phyloP scores from a whole-genome alignment of 2,797 vertebrate species.

The Sciurus carolinensis region DNA sequence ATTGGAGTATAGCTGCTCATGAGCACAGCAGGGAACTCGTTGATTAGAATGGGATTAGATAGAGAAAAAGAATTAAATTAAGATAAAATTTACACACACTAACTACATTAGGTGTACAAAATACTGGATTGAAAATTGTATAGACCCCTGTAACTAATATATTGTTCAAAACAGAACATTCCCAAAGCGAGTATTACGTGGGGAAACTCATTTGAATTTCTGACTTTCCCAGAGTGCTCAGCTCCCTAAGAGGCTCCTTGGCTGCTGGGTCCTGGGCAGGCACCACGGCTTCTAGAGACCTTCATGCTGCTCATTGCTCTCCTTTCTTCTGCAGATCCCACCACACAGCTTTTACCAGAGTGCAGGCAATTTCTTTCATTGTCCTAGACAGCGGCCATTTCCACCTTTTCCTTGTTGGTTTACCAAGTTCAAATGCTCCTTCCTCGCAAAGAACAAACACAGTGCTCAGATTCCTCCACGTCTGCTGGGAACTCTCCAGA shows the following conservation, averaged over 20 bases:
- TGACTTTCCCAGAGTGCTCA: neutral
- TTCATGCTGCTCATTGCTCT: neutral
- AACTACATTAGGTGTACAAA: neutral
- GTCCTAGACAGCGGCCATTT: neutral
- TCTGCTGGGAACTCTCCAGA: neutral
- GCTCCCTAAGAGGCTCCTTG: neutral
- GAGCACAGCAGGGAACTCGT: neutral
- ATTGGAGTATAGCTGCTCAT: slow-evolving; percentile 1
- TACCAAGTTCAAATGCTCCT: neutral
- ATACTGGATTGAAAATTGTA: neutral
- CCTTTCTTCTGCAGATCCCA: neutral
- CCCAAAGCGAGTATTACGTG: neutral
- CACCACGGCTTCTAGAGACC: neutral
- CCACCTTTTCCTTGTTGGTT: neutral
- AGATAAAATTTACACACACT: slow-evolving; percentile 36
- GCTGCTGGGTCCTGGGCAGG: neutral
- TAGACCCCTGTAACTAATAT: neutral
- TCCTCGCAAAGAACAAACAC: neutral
- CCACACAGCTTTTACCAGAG: neutral
- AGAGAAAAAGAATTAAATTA: slow-evolving; percentile 8
- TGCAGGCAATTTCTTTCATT: neutral
- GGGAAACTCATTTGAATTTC: neutral
- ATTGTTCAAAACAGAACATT: neutral
- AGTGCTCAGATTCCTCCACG: neutral
- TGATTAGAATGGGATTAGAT: neutral